Evolutionary conservation across 2,113 vertebrate species (phyloP).

Genomic region (Piprites chloris): DNA sequence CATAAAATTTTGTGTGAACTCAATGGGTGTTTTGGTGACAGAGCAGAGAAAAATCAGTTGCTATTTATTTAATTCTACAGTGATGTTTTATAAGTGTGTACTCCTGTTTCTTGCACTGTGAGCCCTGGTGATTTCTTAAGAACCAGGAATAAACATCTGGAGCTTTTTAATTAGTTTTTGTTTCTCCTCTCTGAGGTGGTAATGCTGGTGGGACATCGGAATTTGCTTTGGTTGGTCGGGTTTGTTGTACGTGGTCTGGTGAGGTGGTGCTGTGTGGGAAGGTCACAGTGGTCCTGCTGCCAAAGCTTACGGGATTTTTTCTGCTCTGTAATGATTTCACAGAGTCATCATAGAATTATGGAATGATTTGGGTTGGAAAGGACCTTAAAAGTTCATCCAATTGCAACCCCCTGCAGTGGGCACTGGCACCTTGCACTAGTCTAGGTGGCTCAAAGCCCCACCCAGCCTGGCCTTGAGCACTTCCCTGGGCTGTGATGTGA

Average conservation of each 20-base stretch:
- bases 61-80: background rate
- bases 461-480: background rate
- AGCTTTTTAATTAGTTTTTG: background rate
- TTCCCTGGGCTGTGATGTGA: background rate
- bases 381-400: background rate
- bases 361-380: background rate
- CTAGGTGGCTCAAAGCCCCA: background rate
- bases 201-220: background rate
- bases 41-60: background rate
- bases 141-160: background rate
- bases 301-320: fast-evolving
- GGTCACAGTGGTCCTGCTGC: background rate
- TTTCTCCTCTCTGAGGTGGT: background rate
- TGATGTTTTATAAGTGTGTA: background rate
- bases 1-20: background rate
- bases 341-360: background rate
- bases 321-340: background rate
- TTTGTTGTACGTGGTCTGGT: background rate
- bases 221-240: background rate
- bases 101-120: background rate
- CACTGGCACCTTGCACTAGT: background rate
- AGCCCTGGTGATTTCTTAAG: background rate
- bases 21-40: background rate
- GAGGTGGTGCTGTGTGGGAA: background rate
- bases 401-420: background rate